Evolutionary conservation across 2,113 vertebrate genomes (phyloP).

Genomic region (Alectura lathami): DNA sequence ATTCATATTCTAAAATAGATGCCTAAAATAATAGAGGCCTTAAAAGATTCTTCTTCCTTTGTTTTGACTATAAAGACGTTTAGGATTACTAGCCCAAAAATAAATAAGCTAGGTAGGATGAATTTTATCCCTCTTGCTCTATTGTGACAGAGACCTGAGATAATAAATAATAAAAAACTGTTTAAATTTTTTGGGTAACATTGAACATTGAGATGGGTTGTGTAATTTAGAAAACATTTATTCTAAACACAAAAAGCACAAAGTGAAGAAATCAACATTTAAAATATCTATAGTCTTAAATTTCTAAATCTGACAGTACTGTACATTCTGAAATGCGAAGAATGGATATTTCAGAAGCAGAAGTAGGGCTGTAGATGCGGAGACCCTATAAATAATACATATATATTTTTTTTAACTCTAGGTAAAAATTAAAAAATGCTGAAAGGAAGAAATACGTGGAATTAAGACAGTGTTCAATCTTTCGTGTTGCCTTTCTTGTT

Average conservation of each 20-base stretch:
- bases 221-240: background rate
- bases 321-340: background rate
- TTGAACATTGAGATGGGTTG: background rate
- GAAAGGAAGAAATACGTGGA: background rate
- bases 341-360: background rate
- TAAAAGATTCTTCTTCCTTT: background rate
- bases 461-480: background rate
- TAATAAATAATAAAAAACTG: background rate
- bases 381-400: background rate
- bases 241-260: background rate
- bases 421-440: background rate
- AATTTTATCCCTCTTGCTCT: background rate
- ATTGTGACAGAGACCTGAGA: background rate
- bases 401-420: background rate
- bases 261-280: background rate
- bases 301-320: background rate
- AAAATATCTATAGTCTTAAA: background rate
- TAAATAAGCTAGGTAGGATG: background rate
- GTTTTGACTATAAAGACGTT: background rate
- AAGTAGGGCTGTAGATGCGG: background rate
- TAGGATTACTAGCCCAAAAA: background rate
- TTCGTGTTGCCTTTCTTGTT: background rate
- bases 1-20: background rate
- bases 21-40: background rate
- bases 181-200: background rate